Percentiles rank a stretch among this genome's conserved stretches.
Evolutionary conservation across 2,888 invertebrate genomes (phyloP).

Genomic region (Pterostichus niger): DNA sequence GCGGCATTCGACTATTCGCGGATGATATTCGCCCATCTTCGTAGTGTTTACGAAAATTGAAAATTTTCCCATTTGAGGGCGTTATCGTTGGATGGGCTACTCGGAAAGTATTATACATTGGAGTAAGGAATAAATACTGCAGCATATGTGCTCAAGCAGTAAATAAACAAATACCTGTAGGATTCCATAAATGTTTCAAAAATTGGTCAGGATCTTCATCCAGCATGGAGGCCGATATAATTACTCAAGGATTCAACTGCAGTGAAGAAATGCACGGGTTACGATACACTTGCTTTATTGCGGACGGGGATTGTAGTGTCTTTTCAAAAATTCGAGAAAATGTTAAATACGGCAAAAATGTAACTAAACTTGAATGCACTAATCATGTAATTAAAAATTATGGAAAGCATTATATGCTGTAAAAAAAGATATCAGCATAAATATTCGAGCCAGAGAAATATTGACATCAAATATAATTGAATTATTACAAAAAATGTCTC

Average conservation of each 20-base stretch:
- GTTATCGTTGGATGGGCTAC: not conserved
- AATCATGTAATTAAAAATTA: constrained; percentile 42
- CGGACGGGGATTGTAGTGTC: constrained; percentile 20
- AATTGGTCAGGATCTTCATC: not conserved
- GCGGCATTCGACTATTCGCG: no score
- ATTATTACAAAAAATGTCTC: not conserved
- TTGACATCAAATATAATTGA: constrained; percentile 5
- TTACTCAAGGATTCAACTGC: not conserved
- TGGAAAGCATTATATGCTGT: not conserved
- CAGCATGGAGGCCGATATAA: not conserved
- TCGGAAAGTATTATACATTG: not conserved
- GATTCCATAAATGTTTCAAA: not conserved
- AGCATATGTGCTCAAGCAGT: not conserved
- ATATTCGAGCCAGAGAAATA: not conserved
- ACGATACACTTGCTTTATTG: not conserved
- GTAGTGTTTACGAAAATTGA: no score
- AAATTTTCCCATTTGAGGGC: not conserved
- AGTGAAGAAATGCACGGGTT: not conserved
- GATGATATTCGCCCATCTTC: no score
- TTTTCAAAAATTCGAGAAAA: constrained; percentile 19
- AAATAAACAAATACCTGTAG: not conserved
- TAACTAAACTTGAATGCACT: constrained; percentile 1
- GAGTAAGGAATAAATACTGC: not conserved
- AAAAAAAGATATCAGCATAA: constrained; percentile 7
- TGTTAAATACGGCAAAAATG: not conserved